Percentiles rank a stretch among this genome's conserved stretches.
Evolutionary conservation across 2,797 vertebrate genomes (phyloP).

Genomic region (Chiropotes sagulatus): DNA sequence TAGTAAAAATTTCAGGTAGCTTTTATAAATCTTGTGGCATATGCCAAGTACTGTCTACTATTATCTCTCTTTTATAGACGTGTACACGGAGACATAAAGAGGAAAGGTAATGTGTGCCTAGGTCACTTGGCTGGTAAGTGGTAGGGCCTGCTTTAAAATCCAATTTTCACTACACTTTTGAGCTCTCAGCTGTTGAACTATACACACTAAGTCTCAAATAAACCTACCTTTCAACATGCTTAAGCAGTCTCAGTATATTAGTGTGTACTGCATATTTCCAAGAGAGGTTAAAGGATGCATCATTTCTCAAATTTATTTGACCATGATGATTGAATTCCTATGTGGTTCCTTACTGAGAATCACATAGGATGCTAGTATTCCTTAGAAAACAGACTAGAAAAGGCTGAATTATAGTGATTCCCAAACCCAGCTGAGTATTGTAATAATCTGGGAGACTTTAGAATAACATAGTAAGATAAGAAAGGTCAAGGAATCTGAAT

Average conservation of each 20-base stretch:
- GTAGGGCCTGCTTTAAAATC: neutral
- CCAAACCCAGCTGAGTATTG: neutral
- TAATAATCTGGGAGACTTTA: neutral
- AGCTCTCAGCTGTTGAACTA: neutral
- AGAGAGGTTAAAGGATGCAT: neutral
- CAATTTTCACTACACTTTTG: neutral
- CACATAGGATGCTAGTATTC: neutral
- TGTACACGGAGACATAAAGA: neutral
- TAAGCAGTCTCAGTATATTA: neutral
- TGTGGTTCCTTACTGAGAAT: neutral
- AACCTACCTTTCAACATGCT: neutral
- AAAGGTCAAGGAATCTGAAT: neutral
- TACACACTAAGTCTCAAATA: neutral
- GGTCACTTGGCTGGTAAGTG: neutral
- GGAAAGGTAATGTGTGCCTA: neutral
- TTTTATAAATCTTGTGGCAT: conserved; percentile 6
- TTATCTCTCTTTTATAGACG: neutral
- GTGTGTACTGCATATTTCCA: neutral
- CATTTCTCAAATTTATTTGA: conserved; percentile 6
- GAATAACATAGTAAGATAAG: neutral
- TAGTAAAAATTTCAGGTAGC: conserved; percentile 20
- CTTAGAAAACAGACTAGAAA: neutral
- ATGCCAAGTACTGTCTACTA: neutral
- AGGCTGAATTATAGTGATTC: neutral
- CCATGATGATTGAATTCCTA: neutral